Conservation (phyloP, 2,888 invertebrate species). For the Darwinula stevensoni region DNA sequence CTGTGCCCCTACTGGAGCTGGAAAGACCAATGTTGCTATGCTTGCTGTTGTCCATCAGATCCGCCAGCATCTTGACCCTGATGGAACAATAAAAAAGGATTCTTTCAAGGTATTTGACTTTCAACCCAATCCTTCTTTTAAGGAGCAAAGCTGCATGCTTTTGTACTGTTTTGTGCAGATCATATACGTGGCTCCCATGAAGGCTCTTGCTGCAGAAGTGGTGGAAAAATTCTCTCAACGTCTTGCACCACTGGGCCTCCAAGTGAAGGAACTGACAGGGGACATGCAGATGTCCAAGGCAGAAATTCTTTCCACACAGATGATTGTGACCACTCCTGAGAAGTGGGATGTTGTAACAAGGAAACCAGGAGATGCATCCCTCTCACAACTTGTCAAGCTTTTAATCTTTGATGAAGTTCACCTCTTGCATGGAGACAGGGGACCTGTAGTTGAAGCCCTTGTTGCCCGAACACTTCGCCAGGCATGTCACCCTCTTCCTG, state of each 20-base stretch:
- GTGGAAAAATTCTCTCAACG: constrained; percentile 66
- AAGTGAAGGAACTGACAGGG: constrained; percentile 76
- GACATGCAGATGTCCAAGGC: constrained; percentile 88
- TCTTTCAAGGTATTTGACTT: too few species aligned
- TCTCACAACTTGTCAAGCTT: constrained; percentile 29
- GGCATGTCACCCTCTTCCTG: constrained; percentile 18
- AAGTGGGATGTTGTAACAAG: constrained; percentile 99
- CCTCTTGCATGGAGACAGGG: constrained; percentile 79
- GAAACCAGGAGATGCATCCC: constrained; percentile 52
- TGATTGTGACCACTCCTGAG: constrained; percentile 94
- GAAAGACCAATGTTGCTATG: constrained; percentile 95
- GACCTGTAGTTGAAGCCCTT: constrained; percentile 81
- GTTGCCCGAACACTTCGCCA: constrained; percentile 83
- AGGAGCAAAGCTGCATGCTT: too few species aligned
- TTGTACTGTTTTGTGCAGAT: too few species aligned
- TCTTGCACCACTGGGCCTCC: constrained; percentile 41
- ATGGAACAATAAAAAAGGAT: constrained; percentile 49
- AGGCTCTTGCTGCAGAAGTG: constrained; percentile 96
- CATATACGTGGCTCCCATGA: constrained; percentile 98
- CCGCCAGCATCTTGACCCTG: constrained; percentile 44
- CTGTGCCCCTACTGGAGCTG: constrained; percentile 96
- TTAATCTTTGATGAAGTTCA: constrained; percentile 25
- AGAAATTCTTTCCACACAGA: constrained; percentile 83
- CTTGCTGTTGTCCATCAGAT: constrained; percentile 70
- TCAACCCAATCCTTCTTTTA: too few species aligned